A percentile compares a stretch with the other conserved stretches of the same genome.
phyloP scores from a whole-genome alignment of 2,888 invertebrate genomes.

The Perizoma affinitatum region DNA sequence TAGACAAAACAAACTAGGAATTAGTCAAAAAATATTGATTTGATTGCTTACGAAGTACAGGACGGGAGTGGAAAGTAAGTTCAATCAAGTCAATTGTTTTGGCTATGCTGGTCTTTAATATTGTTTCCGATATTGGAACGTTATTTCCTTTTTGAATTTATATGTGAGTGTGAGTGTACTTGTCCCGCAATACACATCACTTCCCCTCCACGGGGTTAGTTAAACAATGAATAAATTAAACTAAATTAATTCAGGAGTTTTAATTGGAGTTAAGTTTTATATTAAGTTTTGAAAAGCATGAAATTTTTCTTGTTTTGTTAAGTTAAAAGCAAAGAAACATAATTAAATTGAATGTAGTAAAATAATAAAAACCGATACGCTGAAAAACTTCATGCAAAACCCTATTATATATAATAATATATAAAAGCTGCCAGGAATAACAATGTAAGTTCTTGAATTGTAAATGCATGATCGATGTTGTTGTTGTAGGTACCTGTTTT shows the following conservation, averaged over 20 bases:
- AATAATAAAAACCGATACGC: slow-evolving; percentile 3
- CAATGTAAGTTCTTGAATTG: slow-evolving; percentile 58
- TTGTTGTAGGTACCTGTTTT: slow-evolving; percentile 27
- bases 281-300: slow-evolving; percentile 11
- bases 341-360: background rate
- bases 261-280: slow-evolving; percentile 31
- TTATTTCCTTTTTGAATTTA: slow-evolving; percentile 79
- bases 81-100: slow-evolving; percentile 1
- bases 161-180: slow-evolving; percentile 72
- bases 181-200: slow-evolving; percentile 70
- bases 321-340: background rate
- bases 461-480: slow-evolving; percentile 34
- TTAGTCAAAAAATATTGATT: background rate
- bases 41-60: background rate
- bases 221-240: slow-evolving; percentile 77
- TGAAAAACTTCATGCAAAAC: slow-evolving; percentile 13
- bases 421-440: slow-evolving; percentile 61
- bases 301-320: slow-evolving; percentile 1
- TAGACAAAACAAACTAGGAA: slow-evolving; percentile 11
- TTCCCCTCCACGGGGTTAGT: slow-evolving; percentile 69
- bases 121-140: slow-evolving; percentile 73
- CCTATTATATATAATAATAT: background rate
- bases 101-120: slow-evolving; percentile 39
- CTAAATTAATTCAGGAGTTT: slow-evolving; percentile 41
- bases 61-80: no score